Conservation (phyloP, 2,113 vertebrate species). For the Acanthochromis polyacanthus region DNA sequence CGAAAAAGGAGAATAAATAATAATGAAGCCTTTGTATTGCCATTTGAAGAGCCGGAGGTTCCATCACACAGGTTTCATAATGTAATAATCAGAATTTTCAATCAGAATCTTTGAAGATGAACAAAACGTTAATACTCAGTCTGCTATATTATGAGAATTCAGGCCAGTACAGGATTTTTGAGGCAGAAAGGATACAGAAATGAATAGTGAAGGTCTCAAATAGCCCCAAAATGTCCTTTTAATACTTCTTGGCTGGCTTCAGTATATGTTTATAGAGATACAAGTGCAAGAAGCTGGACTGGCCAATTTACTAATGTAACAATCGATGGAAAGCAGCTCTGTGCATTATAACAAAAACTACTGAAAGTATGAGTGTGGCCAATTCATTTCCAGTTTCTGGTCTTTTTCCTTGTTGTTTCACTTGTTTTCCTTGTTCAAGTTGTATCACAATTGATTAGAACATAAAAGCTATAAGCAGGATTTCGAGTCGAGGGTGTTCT, state of each 20-base stretch:
- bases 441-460: not conserved
- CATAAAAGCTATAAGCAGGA: not conserved
- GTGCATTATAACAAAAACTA: too few relatives aligned
- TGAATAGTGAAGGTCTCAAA: not conserved
- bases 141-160: not conserved
- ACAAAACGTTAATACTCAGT: not conserved
- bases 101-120: not conserved
- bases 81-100: not conserved
- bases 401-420: not conserved
- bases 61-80: not conserved
- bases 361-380: too few relatives aligned
- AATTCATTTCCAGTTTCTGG: too few relatives aligned
- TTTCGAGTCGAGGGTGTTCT: not conserved
- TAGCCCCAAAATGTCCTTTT: not conserved
- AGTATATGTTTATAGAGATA: too few relatives aligned
- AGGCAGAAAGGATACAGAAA: not conserved
- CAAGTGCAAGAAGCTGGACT: not conserved
- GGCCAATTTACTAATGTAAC: not conserved
- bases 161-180: not conserved
- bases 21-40: not conserved
- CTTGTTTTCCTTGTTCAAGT: not conserved
- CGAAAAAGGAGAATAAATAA: slow-evolving; percentile 3
- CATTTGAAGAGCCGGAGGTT: not conserved
- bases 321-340: too few relatives aligned
- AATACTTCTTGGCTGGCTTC: not conserved